These are phyloP conservation scores for Amphibalanus amphitrite DNA, from an alignment of 1,140 invertebrate species.

Conservation along the genomic window DNA sequence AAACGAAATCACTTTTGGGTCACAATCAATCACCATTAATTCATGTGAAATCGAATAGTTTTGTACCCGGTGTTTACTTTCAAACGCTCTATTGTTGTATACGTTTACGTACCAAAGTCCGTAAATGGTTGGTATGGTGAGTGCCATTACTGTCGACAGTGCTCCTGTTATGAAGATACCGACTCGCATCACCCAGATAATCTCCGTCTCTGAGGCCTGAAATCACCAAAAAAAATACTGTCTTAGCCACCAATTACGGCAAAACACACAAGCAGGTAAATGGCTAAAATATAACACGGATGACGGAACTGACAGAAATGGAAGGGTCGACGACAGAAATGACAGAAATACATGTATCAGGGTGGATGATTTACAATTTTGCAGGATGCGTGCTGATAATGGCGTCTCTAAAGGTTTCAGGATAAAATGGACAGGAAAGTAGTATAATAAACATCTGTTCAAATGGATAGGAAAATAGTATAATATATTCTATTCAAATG, in stretches of 20 bases:
- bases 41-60: neutral
- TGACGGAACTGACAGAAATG: neutral
- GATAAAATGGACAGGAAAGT: too few species aligned
- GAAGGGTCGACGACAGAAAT: too few species aligned
- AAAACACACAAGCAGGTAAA: neutral
- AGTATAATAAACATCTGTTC: too few species aligned
- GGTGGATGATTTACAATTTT: too few species aligned
- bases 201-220: conserved; percentile 50
- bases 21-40: too few species aligned
- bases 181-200: conserved; percentile 53
- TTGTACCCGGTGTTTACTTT: neutral
- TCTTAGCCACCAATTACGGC: too few species aligned
- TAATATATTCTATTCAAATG: too few species aligned
- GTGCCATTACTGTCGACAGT: conserved; percentile 48
- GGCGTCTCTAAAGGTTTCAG: too few species aligned
- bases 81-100: neutral
- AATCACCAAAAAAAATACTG: conserved; percentile 8
- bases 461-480: too few species aligned
- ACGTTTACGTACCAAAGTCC: conserved; percentile 45
- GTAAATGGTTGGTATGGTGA: conserved; percentile 56
- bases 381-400: too few species aligned
- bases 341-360: too few species aligned
- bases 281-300: neutral
- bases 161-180: conserved; percentile 47
- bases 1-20: too few species aligned